A percentile compares a stretch with the other conserved stretches of the same genome.
phyloP scores from a whole-genome alignment of 2,113 vertebrate genomes.

The Bungarus multicinctus region DNA sequence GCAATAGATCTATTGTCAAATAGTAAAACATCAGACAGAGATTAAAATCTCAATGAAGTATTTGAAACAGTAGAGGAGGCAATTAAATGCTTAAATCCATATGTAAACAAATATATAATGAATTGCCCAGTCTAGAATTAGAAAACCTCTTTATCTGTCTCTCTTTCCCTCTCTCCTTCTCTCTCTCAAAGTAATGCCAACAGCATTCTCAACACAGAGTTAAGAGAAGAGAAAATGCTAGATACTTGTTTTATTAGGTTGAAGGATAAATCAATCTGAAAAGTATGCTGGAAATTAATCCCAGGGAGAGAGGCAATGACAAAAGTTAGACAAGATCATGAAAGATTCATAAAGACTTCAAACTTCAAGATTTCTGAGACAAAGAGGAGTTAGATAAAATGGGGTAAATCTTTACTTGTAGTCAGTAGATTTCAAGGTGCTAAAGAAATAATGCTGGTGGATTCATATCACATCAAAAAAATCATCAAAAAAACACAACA shows the following conservation, averaged over 20 bases:
- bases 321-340: background rate
- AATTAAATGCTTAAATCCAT: background rate
- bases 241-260: background rate
- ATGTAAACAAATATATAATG: background rate
- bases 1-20: background rate
- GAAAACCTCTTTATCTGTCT: background rate
- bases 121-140: background rate
- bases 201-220: background rate
- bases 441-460: background rate
- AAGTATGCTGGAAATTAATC: background rate
- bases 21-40: background rate
- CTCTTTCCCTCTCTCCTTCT: background rate
- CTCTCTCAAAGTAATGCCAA: background rate
- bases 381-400: background rate
- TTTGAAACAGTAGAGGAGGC: background rate
- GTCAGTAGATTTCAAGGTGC: background rate
- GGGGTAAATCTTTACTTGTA: background rate
- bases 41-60: background rate
- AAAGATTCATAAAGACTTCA: background rate
- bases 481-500: too few relatives aligned
- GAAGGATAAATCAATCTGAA: background rate
- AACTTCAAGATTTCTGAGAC: background rate
- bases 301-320: background rate
- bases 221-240: background rate
- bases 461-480: too few relatives aligned